Evolutionary conservation across 2,113 vertebrate genomes (phyloP), one percentile per base, ranked within the genome.

Genomic region (Cyanoramphus novaezelandiae): DNA sequence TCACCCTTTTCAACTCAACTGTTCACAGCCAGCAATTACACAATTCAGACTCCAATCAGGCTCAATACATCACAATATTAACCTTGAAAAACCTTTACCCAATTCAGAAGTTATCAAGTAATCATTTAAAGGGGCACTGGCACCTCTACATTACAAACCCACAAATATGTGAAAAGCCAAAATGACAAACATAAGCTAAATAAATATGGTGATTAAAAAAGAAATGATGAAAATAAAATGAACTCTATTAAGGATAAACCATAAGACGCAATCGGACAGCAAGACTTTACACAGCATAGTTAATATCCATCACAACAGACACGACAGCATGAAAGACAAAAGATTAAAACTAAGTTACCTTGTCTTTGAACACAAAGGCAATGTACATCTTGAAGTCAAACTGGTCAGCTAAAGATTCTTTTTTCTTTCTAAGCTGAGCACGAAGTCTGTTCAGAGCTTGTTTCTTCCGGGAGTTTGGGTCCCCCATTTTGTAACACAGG

Each of bases 381-480:
- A 99, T 99, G 98, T 99, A 99, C 98, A 99, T 99, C 99, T 99
- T 99, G 99, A 99, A 99, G 98, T 99, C 99, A 98, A 99, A 99
- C 99, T 99, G 99, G 98, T 99, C 99, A 98, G 99, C 99, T 98
- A 99, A 98, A 98, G 99, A 99, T 98, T 99, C 99, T 98, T 99
- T 99, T 99, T 99, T 99, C 99, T 99, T 99, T 98, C 99, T 99
- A 98, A 99, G 99, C 98, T 99, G 99, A 99, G 99, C 99, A 97
- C 99, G 99, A 97, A 99, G 99, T 98, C 99, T 99, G 98, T 99
- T 99, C 98, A 99, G 98, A 98, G 99, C 99, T 98, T 99, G 99
- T 98, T 99, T 99, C 98, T 99, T 99, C 98, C 99, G 99, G 98
- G 99, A 99, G 98, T 99, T 99, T 98, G 99, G 99, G 98, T 99